phyloP scores from a whole-genome alignment of 2,113 vertebrate genomes.

The Clinocottus analis region DNA sequence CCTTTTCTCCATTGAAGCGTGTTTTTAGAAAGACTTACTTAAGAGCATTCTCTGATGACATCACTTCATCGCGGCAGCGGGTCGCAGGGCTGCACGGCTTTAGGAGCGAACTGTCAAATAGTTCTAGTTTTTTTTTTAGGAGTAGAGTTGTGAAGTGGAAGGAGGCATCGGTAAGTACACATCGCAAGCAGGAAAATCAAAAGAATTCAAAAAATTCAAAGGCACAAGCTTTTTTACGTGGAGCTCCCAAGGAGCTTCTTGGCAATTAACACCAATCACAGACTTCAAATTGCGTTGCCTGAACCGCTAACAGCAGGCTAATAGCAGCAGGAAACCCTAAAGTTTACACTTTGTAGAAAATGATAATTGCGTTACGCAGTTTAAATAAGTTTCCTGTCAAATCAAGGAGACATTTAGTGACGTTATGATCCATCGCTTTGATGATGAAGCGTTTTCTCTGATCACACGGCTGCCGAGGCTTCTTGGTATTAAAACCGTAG shows the following conservation, averaged over 20 bases:
- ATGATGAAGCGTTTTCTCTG: background rate
- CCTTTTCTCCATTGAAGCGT: constrained; percentile 28
- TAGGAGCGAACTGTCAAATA: constrained; percentile 10
- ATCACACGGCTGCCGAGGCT: background rate
- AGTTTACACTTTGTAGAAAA: background rate
- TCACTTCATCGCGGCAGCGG: no score
- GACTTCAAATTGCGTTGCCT: background rate
- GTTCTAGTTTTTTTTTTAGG: background rate
- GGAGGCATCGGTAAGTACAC: background rate
- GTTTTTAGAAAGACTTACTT: constrained; percentile 42
- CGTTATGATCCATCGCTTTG: background rate
- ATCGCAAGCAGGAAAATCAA: background rate
- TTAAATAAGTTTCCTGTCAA: background rate
- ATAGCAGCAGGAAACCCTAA: background rate
- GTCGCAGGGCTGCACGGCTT: constrained; percentile 15
- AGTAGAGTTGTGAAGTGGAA: background rate
- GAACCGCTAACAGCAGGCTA: background rate
- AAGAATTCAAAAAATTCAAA: background rate
- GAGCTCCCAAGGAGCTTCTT: background rate
- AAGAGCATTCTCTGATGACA: constrained; percentile 25
- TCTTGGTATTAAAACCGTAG: background rate
- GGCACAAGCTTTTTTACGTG: background rate
- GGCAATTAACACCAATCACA: background rate
- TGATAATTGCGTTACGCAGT: background rate
- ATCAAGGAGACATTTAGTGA: background rate